Percentiles rank a stretch among this genome's conserved stretches.
phyloP scores from a whole-genome alignment of 2,113 vertebrate genomes.

The Melanocharis versteri region DNA sequence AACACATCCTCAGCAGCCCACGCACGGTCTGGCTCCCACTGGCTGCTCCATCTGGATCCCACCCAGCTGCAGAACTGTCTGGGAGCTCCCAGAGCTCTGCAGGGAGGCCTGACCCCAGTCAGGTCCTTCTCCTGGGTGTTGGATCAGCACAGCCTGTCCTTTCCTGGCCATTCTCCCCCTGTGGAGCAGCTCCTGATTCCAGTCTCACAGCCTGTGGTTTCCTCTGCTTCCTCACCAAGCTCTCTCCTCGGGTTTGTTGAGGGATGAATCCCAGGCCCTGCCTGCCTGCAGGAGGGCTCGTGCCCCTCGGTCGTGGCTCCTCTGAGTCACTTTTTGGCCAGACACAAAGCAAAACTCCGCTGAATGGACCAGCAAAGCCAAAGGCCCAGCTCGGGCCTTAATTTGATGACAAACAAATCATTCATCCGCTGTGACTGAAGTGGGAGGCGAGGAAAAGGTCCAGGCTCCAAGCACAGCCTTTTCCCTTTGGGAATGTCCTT shows the following conservation, averaged over 20 bases:
- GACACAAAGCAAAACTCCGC: neutral
- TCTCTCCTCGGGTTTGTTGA: neutral
- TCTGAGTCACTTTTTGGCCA: slow-evolving; percentile 54
- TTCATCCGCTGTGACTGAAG: neutral
- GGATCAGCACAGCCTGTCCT: neutral
- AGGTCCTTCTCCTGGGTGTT: slow-evolving; percentile 3
- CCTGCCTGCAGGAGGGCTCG: neutral
- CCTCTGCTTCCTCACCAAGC: neutral
- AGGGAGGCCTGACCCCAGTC: neutral
- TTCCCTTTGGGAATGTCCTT: neutral
- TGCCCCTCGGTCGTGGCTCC: slow-evolving; percentile 4
- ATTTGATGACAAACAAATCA: neutral
- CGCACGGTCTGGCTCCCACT: neutral
- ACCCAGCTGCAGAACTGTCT: neutral
- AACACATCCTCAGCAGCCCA: neutral
- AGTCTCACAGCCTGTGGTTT: neutral
- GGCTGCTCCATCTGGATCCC: neutral
- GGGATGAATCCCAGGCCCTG: neutral
- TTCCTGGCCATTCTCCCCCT: neutral
- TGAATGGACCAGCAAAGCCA: slow-evolving; percentile 12
- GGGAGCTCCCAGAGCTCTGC: neutral
- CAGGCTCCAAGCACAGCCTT: neutral
- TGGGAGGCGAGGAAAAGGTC: neutral
- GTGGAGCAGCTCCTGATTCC: neutral
- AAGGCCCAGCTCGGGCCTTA: neutral